Base-by-base conservation (phyloP, 2,113 vertebrate species). In the Furnarius figulus region DNA sequence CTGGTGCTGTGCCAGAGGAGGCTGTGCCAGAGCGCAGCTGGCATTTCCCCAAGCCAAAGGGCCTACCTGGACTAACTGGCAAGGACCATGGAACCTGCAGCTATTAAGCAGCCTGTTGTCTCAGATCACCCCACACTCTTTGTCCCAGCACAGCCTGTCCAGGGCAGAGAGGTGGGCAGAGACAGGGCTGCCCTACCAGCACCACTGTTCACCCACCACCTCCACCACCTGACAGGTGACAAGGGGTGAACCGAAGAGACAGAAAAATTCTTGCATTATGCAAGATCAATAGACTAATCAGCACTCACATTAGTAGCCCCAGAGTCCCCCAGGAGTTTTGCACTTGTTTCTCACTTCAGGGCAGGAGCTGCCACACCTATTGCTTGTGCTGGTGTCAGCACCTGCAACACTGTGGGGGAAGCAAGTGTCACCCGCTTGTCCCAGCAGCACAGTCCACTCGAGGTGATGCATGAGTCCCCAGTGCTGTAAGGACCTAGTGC, bases 251-350 rank as follows among this genome's bases (percentile, higher is more conserved):
- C 87, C 55, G 59, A 66, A 90, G 76, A 67, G 49, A 83, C 80
- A 87, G 75, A 90, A 92, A 87, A 70, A 53, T 58, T 77, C 66
- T 44, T 3, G 8, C 46, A 21, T 71, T 82, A 87, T 17, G 3
- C 44, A 40, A 91, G 85, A 97, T 95, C 90, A 9, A 97, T 88
- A 85, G 53, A 49, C 44, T 92, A 66, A 96, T 93, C 85, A 94
- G 85, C 3, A 8, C 55, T 82, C 14, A 0, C 91, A 94, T 96
- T 89, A 96, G 76, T 25, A n/a, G 30, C 50, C n/a, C 40, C 40
- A 40, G 66, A 56, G 44, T 33, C 13, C 37, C 56, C 31, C 50
- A 25, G 39, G 35, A 49, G 12, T 18, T 88, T 59, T 62, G 49
- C 55, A 25, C 42, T 74, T 37, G 1, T 56, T 67, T 85, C 78